Evolutionary conservation across 2,888 invertebrate genomes (phyloP).

Genomic region (Polydrusus cervinus): DNA sequence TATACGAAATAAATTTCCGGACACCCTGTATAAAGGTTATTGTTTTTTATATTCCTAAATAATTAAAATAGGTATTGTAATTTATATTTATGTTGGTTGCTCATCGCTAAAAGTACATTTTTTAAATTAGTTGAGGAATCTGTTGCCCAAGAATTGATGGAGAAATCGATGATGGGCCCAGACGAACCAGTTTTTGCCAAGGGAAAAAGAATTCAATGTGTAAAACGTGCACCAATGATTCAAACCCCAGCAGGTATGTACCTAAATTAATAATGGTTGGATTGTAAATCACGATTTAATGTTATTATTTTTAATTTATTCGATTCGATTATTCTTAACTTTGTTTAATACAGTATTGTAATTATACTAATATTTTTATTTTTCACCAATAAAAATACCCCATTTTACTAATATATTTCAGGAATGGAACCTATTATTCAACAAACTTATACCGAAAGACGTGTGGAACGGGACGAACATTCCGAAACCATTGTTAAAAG

Average conservation of each 20-base stretch:
- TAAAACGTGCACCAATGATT: conserved; percentile 24
- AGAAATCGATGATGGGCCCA: conserved; percentile 36
- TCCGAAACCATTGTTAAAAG: conserved; percentile 60
- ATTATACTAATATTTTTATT: no score
- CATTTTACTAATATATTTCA: background rate
- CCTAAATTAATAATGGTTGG: background rate
- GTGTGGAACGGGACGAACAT: conserved; percentile 62
- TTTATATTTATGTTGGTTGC: no score
- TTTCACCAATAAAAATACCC: no score
- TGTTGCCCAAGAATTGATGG: conserved; percentile 26
- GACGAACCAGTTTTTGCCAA: conserved; percentile 52
- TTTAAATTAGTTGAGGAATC: conserved; percentile 32
- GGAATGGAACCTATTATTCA: conserved; percentile 62
- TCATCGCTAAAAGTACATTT: no score
- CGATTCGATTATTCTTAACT: no score
- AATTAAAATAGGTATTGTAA: no score
- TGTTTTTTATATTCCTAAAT: no score
- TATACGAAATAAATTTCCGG: no score
- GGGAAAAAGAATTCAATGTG: conserved; percentile 36
- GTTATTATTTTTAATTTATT: background rate
- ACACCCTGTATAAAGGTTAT: no score
- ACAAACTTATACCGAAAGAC: conserved; percentile 62
- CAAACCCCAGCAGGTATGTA: conserved; percentile 41
- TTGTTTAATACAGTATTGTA: no score
- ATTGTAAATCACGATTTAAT: background rate